Percentiles rank a stretch among this genome's conserved stretches.
These are phyloP conservation scores for Drosophila phalerata DNA, from an alignment of 2,888 invertebrate genomes.

Conservation along the genomic window DNA sequence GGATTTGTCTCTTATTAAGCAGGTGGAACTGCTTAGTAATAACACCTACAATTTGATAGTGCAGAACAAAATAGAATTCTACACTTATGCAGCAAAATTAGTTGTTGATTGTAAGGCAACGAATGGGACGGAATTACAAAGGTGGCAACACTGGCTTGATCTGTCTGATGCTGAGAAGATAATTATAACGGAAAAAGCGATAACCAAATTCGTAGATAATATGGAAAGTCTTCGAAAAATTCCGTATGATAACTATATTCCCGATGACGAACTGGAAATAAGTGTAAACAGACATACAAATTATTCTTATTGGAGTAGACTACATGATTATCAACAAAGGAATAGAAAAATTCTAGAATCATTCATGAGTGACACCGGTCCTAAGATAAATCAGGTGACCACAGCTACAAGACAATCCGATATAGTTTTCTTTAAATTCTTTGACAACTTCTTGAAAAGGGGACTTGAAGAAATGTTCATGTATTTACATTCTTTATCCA, in stretches of 20 bases:
- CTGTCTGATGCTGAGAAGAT: background rate
- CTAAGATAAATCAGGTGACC: background rate
- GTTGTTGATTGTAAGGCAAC: background rate
- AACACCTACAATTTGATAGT: background rate
- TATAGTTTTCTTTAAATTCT: background rate
- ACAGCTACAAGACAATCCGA: background rate
- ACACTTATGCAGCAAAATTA: constrained; percentile 1
- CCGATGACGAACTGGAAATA: background rate
- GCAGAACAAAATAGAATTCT: background rate
- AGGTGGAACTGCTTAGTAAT: background rate
- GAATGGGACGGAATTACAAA: background rate
- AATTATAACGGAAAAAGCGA: background rate
- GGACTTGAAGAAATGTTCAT: background rate
- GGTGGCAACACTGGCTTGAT: background rate
- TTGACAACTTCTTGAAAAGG: background rate
- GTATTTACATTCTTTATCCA: background rate
- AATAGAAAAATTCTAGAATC: background rate
- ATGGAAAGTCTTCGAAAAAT: background rate
- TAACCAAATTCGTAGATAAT: background rate
- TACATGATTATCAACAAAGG: background rate
- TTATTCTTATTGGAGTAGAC: background rate
- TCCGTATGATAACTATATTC: background rate
- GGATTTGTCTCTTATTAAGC: background rate
- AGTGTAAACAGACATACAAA: background rate
- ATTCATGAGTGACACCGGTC: background rate